A percentile compares a stretch with the other conserved stretches of the same genome.
phyloP scores from a whole-genome alignment of 1,140 invertebrate species.

The Antheraea pernyi region DNA sequence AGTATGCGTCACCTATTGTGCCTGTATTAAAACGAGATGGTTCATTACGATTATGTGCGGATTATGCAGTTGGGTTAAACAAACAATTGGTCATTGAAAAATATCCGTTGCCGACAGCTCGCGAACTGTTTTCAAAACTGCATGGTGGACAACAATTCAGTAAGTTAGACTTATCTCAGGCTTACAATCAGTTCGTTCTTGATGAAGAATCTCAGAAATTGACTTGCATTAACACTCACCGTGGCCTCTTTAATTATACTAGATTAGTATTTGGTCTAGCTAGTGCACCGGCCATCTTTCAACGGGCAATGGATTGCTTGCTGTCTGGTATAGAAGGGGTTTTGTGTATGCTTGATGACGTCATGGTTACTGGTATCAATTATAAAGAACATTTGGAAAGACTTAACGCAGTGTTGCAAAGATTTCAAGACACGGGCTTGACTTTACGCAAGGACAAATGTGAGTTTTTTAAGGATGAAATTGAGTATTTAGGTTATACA shows the following conservation, averaged over 20 bases:
- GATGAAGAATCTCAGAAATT: not conserved
- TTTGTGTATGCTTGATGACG: not conserved
- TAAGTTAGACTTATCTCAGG: not conserved
- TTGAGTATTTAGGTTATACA: not conserved
- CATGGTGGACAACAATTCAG: not conserved
- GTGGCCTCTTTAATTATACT: not conserved
- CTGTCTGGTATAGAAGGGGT: not conserved
- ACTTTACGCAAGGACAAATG: not conserved
- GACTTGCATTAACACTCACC: not conserved
- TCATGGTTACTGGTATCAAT: not conserved
- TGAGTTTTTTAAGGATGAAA: not conserved
- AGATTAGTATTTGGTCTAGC: not conserved
- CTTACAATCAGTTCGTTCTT: not conserved
- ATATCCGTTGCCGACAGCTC: not conserved
- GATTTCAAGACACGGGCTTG: not conserved
- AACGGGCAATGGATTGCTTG: not conserved
- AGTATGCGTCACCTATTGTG: slow-evolving; percentile 5
- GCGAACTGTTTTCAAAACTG: not conserved
- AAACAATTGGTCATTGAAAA: slow-evolving; percentile 1
- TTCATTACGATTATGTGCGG: not conserved
- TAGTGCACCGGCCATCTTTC: not conserved
- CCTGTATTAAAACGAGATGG: not conserved
- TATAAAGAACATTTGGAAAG: not conserved
- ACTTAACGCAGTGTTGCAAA: not conserved
- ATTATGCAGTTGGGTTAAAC: not conserved